These are phyloP conservation scores for Odontomyia ornata DNA, from an alignment of 2,888 invertebrate genomes.

Conservation along the genomic window DNA sequence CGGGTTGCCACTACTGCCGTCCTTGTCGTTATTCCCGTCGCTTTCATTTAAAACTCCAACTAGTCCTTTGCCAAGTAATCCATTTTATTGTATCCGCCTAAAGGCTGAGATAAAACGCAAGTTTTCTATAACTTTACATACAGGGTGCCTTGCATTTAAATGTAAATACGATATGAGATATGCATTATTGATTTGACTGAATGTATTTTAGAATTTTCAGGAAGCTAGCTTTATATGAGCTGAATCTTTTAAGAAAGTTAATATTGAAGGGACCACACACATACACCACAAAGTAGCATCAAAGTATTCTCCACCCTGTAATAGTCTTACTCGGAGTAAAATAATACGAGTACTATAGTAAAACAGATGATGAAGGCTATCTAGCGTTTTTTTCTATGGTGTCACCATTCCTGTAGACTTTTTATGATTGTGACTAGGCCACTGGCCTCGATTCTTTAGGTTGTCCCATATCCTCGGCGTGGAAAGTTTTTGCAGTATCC, in stretches of 20 bases:
- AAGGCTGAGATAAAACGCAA: neutral
- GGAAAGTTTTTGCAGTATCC: neutral
- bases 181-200: too few relatives aligned
- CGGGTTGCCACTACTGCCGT: neutral
- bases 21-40: neutral
- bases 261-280: too few relatives aligned
- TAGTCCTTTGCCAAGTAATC: slow-evolving; percentile 38
- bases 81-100: slow-evolving; percentile 24
- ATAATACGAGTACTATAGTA: neutral
- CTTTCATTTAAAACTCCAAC: slow-evolving; percentile 4
- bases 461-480: slow-evolving; percentile 17
- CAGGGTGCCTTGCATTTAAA: too few relatives aligned
- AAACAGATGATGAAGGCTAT: slow-evolving; percentile 21
- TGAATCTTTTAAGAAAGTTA: too few relatives aligned
- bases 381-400: slow-evolving; percentile 5
- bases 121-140: neutral
- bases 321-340: neutral
- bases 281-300: neutral
- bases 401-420: neutral
- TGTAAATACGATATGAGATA: too few relatives aligned
- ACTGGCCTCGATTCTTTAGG: slow-evolving; percentile 14
- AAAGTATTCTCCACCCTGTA: neutral
- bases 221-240: too few relatives aligned
- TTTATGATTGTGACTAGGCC: neutral
- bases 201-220: too few relatives aligned